phyloP scores from a whole-genome alignment of 2,113 vertebrate species.

The Ovibos moschatus region DNA sequence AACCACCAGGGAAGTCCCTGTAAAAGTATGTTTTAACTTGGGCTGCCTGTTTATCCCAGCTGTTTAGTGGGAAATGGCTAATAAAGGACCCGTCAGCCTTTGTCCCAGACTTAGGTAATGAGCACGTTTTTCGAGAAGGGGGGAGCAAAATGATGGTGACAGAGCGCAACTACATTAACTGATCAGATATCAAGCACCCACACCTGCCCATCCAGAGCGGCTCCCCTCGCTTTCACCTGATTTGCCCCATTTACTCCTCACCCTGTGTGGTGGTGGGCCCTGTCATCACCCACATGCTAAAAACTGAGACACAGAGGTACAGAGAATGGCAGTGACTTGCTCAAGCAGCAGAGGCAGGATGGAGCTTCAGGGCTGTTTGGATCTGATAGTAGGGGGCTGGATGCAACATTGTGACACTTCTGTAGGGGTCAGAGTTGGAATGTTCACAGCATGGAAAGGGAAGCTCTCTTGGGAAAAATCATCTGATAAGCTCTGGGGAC shows the following conservation, averaged over 20 bases:
- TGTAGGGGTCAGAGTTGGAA: neutral
- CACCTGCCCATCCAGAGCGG: neutral
- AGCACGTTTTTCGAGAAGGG: neutral
- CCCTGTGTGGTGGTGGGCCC: neutral
- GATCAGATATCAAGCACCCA: neutral
- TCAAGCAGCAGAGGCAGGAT: neutral
- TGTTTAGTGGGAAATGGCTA: neutral
- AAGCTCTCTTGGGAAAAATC: neutral
- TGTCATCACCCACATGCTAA: neutral
- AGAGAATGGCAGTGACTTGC: neutral
- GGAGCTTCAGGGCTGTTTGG: neutral
- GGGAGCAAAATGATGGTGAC: no score
- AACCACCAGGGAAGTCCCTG: neutral
- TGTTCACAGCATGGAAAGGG: neutral
- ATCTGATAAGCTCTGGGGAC: neutral
- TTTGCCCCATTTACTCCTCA: neutral
- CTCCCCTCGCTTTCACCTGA: accelerated
- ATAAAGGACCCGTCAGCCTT: neutral
- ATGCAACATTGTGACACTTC: neutral
- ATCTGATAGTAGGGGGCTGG: neutral
- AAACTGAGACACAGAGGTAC: accelerated
- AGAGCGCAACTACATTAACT: neutral
- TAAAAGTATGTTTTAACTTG: neutral
- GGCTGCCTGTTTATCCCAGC: neutral
- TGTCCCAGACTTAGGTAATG: neutral